Evolutionary conservation across 2,888 invertebrate genomes (phyloP), one percentile per base, ranked within the genome.

Genomic region (Meteorus cinctellus): DNA sequence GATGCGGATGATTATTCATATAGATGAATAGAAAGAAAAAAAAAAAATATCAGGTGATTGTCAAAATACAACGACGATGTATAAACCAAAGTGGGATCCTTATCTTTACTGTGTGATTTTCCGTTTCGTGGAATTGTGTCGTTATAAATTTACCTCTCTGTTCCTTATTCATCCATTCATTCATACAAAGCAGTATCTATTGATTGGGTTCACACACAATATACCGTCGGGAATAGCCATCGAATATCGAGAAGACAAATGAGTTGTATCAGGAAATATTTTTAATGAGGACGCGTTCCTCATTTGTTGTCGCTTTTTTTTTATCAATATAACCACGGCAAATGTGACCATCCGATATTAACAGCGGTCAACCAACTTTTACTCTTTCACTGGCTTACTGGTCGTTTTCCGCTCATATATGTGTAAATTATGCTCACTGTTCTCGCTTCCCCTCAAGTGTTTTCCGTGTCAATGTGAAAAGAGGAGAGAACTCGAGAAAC

Each of bases 281-380:
- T 4, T 34, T 8, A 34, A 34, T 8, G 2, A 8, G 34, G 34
- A 34, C 34, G 34, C 34, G 34, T 34, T 34, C 2, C 8, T 34
- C 41, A 4, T n/a, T 48, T 16, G 14, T n/a, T 48, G 10, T 48
- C 4, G 3, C 4, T n/a, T 48, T 48, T 48, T 2, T 16, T 16
- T 16, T n/a, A 48, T 48, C 16, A 3, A 48, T n/a, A 48, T 48
- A 48, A 48, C 14, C 16, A 63, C 71, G 48, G 74, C 60, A 0
- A 8, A 41, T 41, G 48, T 67, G 71, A 68, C 68, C 67, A 65
- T 76, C 55, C 48, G 67, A 72, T 63, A 48, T 55, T 24, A 34
- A 81, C 41, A 12, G 81, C 86, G 87, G 86, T 87, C 87, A 87
- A 85, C 84, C 85, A 85, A 87, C 86, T 86, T 84, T 75, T 48